Base-by-base conservation (phyloP, 2,113 vertebrate genomes). In the Gadus chalcogrammus region DNA sequence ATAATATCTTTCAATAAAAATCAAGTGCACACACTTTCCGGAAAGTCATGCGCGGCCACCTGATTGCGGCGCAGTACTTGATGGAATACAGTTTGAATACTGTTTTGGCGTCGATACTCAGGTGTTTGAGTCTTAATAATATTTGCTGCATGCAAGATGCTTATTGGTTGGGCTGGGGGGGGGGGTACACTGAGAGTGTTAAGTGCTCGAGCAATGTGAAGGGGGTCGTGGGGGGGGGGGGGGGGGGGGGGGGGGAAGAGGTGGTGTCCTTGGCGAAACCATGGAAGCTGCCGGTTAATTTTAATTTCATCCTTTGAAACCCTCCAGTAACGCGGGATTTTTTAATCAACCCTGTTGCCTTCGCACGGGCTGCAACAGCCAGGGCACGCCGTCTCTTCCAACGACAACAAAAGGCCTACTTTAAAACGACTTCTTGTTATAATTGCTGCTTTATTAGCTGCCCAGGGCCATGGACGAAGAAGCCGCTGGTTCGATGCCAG, bases 231-330 rank as follows among this genome's bases (percentile, higher is more conserved):
- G 42, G 42, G 42, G 42, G 7, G 42, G 42, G 42, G 28, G 28
- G 28, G 28, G 28, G 28, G 28, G 31, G 31, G 31, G 31, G 31
- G 31, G 31, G 6, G 31, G 0, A 35, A 7, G 76, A 83, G 84
- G 78, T 88, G 86, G 77, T 68, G 7, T 72, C 79, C 74, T 83
- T 75, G 86, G 79, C 68, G 68, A 6, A 13, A n/a, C 55, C n/a
- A n/a, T 58, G 5, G 55, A 48, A 48, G 42, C 27, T 77, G 78
- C 77, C 61, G 15, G 73, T 88, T 83, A 88, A 88, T 84, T 90
- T 88, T 85, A 75, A 88, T 91, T 85, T 87, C 85, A 85, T 80
- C 81, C 85, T 89, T 91, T 91, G 86, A 91, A 92, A 90, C 77
- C 73, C 83, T 81, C 84, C 83, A 71, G 72, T 70, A 84, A 88